Conservation (phyloP, 2,888 invertebrate species). For the Acrobasis suavella region DNA sequence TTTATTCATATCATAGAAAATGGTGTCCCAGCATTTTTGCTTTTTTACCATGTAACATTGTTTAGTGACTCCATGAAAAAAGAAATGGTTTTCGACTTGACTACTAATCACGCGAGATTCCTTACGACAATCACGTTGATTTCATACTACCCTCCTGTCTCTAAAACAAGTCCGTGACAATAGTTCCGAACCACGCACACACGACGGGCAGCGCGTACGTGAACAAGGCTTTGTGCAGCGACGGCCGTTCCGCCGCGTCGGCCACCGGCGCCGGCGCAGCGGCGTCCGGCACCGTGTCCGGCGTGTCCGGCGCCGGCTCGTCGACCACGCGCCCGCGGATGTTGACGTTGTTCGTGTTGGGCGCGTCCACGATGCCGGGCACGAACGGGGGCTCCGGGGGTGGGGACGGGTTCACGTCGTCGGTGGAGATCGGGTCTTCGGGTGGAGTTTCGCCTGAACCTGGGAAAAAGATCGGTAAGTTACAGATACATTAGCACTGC, state of each 20-base stretch:
- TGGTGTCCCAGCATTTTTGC: too few relatives aligned
- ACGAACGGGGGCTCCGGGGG: constrained; percentile 50
- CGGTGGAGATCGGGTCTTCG: constrained; percentile 43
- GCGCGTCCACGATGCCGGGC: constrained; percentile 53
- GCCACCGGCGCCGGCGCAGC: constrained; percentile 51
- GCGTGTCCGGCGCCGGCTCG: constrained; percentile 28
- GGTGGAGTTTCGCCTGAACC: constrained; percentile 60
- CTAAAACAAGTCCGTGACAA: constrained; percentile 92
- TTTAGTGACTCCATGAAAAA: too few relatives aligned
- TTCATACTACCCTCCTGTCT: not conserved
- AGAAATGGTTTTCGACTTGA: too few relatives aligned
- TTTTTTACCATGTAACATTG: too few relatives aligned
- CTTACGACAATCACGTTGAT: too few relatives aligned
- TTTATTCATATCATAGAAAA: too few relatives aligned
- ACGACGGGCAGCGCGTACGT: constrained; percentile 91
- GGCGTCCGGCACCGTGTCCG: constrained; percentile 28
- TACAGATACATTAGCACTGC: too few relatives aligned
- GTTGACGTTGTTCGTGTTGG: constrained; percentile 54
- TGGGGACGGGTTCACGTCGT: constrained; percentile 33
- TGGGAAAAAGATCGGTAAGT: constrained; percentile 30
- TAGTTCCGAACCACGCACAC: constrained; percentile 92
- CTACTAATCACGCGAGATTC: too few relatives aligned
- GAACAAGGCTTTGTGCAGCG: constrained; percentile 85
- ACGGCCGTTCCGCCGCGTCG: constrained; percentile 67
- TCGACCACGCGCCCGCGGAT: constrained; percentile 38